Base-by-base conservation (phyloP, 2,113 vertebrate genomes). In the Lepus europaeus region DNA sequence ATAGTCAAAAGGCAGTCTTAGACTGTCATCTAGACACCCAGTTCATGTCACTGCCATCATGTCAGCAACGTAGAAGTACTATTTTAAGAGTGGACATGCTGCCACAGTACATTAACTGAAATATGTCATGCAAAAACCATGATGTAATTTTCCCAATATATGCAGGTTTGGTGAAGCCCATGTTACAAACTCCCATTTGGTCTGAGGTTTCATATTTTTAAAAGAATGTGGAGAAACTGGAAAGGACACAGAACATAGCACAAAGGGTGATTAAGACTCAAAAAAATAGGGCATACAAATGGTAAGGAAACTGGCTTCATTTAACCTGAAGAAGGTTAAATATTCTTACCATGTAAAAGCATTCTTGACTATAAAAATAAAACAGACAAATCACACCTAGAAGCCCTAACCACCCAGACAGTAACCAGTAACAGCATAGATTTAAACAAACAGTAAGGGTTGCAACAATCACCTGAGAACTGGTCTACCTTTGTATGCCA, bases 121-220 rank as follows among this genome's bases (percentile, higher is more conserved):
- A 94, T 16, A 87, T n/a, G 66, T 87, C 80, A 81, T 4, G 2
- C 23, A 53, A 82, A 72, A 86, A 61, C 76, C 68, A 90, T 87
- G 92, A 94, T 63, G 94, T 36, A 78, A 97, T 76, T 51, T 84
- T 83, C 87, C 91, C 59, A 74, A 33, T 84, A 84, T 85, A 76
- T 33, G 11, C 33, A 80, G 39, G 25, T 22, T 25, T 86, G 72
- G 51, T 61, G 16, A 84, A 86, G 56, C 63, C 56, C 66, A 25
- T 87, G n/a, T 63, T 76, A 91, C 74, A 94, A 79, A 74, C 51
- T 93, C 76, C 74, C 31, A 79, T 73, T 23, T 27, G 93, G n/a
- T 56, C 51, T 92, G 53, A 89, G 63, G 64, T 53, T 84, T 91
- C 45, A 14, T 74, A 49, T 73, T 90, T 89, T 88, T 74, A 61